Evolutionary conservation across 2,797 vertebrate species (phyloP).

Genomic region (Tolypeutes matacus): DNA sequence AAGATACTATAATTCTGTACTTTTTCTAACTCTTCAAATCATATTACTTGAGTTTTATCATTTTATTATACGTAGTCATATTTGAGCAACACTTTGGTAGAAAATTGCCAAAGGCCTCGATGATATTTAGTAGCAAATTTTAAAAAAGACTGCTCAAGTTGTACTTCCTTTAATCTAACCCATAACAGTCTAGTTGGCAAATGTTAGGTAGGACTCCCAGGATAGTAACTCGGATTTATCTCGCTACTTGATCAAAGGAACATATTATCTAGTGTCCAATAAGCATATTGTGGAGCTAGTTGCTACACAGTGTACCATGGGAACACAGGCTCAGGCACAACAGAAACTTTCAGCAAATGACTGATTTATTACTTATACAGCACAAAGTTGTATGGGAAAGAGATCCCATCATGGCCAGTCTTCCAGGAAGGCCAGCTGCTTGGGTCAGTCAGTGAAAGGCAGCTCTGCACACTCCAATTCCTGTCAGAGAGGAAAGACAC

Average conservation of each 20-base stretch:
- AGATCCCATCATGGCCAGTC: too few relatives aligned
- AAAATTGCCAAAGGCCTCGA: not conserved
- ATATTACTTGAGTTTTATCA: not conserved
- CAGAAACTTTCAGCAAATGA: too few relatives aligned
- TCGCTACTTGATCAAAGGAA: not conserved
- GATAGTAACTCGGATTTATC: not conserved
- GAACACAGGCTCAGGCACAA: too few relatives aligned
- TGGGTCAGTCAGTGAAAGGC: too few relatives aligned
- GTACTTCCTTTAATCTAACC: not conserved
- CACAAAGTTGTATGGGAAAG: too few relatives aligned
- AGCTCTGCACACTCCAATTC: too few relatives aligned
- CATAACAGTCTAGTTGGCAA: slow-evolving; percentile 40
- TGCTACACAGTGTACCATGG: too few relatives aligned
- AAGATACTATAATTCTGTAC: not conserved
- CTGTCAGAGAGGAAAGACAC: too few relatives aligned
- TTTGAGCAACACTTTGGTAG: not conserved
- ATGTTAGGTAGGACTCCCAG: slow-evolving; percentile 1
- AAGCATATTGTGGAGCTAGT: not conserved
- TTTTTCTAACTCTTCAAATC: not conserved
- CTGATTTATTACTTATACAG: too few relatives aligned
- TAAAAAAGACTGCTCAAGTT: slow-evolving; percentile 16
- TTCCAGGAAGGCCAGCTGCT: too few relatives aligned
- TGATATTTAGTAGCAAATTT: slow-evolving; percentile 26
- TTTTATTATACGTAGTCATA: not conserved
- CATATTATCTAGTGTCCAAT: not conserved